Percentiles rank a stretch among this genome's conserved stretches.
Evolutionary conservation across 1,140 invertebrate species (phyloP).

Genomic region (Riptortus pedestris): DNA sequence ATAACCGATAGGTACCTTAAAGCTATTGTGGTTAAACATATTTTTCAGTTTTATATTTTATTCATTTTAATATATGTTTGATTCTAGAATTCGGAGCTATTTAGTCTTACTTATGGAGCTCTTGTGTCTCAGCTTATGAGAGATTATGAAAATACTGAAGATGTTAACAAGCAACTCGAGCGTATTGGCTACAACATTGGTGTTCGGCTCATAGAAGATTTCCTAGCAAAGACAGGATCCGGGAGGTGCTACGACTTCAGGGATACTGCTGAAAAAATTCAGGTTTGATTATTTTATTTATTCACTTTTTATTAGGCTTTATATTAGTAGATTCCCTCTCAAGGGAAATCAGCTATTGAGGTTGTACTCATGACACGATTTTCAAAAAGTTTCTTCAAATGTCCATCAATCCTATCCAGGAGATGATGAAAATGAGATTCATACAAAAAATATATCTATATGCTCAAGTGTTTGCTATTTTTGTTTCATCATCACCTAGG

Average conservation of each 20-base stretch:
- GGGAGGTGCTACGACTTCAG: slow-evolving; percentile 88
- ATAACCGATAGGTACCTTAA: no score
- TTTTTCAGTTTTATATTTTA: no score
- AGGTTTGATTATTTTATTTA: slow-evolving; percentile 49
- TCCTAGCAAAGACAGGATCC: slow-evolving; percentile 81
- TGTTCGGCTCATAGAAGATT: slow-evolving; percentile 93
- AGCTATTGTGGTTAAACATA: not conserved
- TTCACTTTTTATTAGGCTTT: no score
- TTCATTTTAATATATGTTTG: slow-evolving; percentile 30
- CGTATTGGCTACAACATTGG: slow-evolving; percentile 98
- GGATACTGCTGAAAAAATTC: slow-evolving; percentile 95
- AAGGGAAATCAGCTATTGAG: no score
- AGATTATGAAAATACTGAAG: slow-evolving; percentile 94
- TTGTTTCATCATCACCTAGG: no score
- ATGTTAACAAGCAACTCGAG: slow-evolving; percentile 89
- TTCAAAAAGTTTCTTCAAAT: no score
- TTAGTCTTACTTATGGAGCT: slow-evolving; percentile 95
- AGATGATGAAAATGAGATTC: no score
- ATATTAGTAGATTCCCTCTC: no score
- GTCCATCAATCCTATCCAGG: no score
- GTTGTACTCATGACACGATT: no score
- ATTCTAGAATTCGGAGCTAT: slow-evolving; percentile 88
- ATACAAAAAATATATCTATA: no score
- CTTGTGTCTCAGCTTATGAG: slow-evolving; percentile 92
- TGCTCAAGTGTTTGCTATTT: no score